Base-by-base conservation (phyloP, 2,113 vertebrate species). In the Osmerus eperlanus region DNA sequence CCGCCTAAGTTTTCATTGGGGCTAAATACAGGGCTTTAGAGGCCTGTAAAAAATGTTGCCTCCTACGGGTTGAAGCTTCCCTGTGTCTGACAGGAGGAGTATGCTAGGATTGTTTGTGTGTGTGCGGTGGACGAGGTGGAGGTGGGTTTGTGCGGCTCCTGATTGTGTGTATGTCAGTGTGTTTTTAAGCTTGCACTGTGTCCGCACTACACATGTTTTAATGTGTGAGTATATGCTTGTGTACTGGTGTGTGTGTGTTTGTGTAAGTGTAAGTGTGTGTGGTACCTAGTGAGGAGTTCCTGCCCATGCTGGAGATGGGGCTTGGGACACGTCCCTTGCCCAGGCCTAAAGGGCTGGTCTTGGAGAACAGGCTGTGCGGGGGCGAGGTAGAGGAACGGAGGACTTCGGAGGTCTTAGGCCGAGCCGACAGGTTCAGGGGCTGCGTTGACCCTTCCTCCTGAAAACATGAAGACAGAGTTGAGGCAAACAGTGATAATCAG, bases 401-500 rank as follows among this genome's bases (percentile, higher is more conserved):
- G 25, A 92, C 91, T 82, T 97, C 95, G 0, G 90, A 90, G 23
- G 93, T 96, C 92, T 96, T 97, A 76, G 96, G 95, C 87, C 96
- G 79, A 75, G 96, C 94, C 66, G 96, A 98, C 76, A 98, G 94
- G 88, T 98, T 98, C 86, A 98, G 81, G 9, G 96, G 96, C 92
- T 98, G 96, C 15, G 94, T 94, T 80, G 93, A 92, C 90, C 95
- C 96, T 84, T 97, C 96, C 92, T 98, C 84, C 84, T 87, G 83
- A 82, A 47, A 47, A 47, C 41, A 47, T 11, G 41, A 1, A 11
- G 41, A 47, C 9, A 47, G 41, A 47, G 41, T 47, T 47, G 8
- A 47, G 41, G 9, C 7, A 47, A 47, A 47, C 41, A 9, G 41
- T 47, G 41, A 47, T 47, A 47, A 47, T 47, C 6, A 47, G 41